Percentiles rank a stretch among this genome's conserved stretches.
phyloP scores from a whole-genome alignment of 2,888 invertebrate genomes.

The Scaptomyza cyrtandrae region DNA sequence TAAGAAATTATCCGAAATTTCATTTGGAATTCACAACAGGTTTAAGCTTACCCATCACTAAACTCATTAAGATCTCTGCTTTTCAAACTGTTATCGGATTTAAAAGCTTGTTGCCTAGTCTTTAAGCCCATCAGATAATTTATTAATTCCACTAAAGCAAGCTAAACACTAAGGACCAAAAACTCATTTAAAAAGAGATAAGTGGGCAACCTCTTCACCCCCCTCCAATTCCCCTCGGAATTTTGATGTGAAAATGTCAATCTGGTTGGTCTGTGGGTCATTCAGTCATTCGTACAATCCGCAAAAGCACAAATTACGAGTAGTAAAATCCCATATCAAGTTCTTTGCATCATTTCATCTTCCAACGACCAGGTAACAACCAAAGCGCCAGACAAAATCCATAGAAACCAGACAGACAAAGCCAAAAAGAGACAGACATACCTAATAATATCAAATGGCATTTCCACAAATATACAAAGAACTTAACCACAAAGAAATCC shows the following conservation, averaged over 20 bases:
- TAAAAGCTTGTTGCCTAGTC: background rate
- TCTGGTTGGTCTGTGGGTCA: slow-evolving; percentile 62
- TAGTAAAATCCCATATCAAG: slow-evolving; percentile 53
- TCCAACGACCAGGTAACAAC: slow-evolving; percentile 62
- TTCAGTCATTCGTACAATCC: slow-evolving; percentile 37
- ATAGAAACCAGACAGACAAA: slow-evolving; percentile 13
- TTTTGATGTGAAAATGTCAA: slow-evolving; percentile 72
- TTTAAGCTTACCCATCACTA: background rate
- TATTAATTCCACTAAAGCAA: slow-evolving; percentile 27
- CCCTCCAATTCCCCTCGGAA: background rate
- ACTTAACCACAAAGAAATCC: slow-evolving; percentile 20
- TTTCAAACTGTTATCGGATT: slow-evolving; percentile 1
- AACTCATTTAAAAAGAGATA: slow-evolving; percentile 18
- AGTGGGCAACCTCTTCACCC: slow-evolving; percentile 42
- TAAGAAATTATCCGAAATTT: background rate
- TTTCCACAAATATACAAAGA: slow-evolving; percentile 55
- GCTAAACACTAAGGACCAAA: slow-evolving; percentile 1
- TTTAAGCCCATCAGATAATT: slow-evolving; percentile 20
- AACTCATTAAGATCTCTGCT: background rate
- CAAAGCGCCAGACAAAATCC: slow-evolving; percentile 56
- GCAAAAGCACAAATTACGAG: slow-evolving; percentile 56
- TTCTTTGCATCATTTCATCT: slow-evolving; percentile 64
- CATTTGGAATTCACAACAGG: slow-evolving; percentile 10
- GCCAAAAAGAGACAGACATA: slow-evolving; percentile 22
- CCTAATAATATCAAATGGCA: slow-evolving; percentile 76